Base-by-base conservation (phyloP, 2,797 vertebrate species). In the Varecia variegata region DNA sequence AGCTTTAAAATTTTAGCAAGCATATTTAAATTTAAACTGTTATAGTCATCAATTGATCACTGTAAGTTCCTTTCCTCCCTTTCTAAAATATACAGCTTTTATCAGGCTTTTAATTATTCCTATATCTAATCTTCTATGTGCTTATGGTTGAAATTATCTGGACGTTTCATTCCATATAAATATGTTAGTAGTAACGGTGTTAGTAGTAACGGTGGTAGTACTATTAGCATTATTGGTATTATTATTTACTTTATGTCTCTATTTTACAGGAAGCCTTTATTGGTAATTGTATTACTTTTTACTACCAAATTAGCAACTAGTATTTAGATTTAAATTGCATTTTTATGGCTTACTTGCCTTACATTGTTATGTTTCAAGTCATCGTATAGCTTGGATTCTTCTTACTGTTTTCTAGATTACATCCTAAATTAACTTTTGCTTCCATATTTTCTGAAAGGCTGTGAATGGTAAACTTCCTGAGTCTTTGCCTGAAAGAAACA, bases 211-310 rank as follows among this genome's bases (percentile, higher is more conserved):
- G 74, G 4, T 54, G 30, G 21, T 71, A 5, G 56, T 47, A 30
- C n/a, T 92, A 32, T 90, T 88, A 70, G 40, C 62, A 88, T 92
- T 77, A 92, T 79, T 73, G 40, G 43, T 65, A 62, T 45, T 92
- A 76, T 87, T 93, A 70, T 85, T 96, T 90, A 84, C 58, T 93
- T 88, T 62, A 47, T 68, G 50, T 43, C 67, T 90, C 73, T 67
- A 21, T 79, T 95, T 93, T 91, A 94, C 15, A 94, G 65, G 35
- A 88, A 92, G 47, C 20, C 43, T 80, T 93, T 93, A 67, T 95
- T 93, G 62, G 54, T 68, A 58, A 80, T 52, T 62, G 40, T 32
- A 52, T 76, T 87, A 62, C 65, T 52, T 83, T 94, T 88, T 88
- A 85, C 82, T 73, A 94, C 35, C 70, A 91, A 73, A 88, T 84